phyloP scores from a whole-genome alignment of 2,888 invertebrate species.

The Abscondita cerata region DNA sequence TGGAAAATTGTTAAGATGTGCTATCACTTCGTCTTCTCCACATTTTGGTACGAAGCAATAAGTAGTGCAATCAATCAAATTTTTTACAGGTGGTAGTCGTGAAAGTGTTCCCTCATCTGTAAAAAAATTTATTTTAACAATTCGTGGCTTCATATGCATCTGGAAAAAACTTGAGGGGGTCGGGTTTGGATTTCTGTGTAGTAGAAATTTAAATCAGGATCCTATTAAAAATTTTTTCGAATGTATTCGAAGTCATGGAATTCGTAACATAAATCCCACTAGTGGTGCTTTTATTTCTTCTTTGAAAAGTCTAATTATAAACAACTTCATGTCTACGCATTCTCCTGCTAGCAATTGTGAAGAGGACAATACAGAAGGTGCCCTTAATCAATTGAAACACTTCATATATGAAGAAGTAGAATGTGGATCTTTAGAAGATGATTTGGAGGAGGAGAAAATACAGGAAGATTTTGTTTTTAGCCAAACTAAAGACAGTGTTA shows the following conservation, averaged over 20 bases:
- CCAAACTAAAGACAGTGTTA: too few species aligned
- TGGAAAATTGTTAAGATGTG: conserved; percentile 12
- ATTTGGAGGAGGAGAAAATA: too few species aligned
- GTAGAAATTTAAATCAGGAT: neutral
- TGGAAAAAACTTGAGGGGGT: neutral
- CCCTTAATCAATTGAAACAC: neutral
- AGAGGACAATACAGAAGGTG: conserved; percentile 18
- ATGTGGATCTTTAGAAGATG: too few species aligned
- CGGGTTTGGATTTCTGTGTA: too few species aligned
- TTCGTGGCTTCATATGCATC: neutral
- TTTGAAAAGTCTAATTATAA: neutral
- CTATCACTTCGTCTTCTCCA: neutral
- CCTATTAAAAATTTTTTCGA: conserved; percentile 1
- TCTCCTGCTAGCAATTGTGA: conserved; percentile 34
- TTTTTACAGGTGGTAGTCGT: neutral
- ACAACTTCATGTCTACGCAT: conserved; percentile 16
- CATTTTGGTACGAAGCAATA: conserved; percentile 12
- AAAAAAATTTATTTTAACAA: conserved; percentile 3
- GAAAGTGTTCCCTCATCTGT: neutral
- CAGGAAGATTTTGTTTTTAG: too few species aligned
- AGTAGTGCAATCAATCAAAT: neutral
- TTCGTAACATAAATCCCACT: neutral
- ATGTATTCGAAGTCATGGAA: neutral
- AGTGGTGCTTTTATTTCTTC: neutral
- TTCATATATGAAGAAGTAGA: neutral